Evolutionary conservation across 2,888 invertebrate genomes (phyloP), one percentile per base, ranked within the genome.

Genomic region (Abrostola tripartita): DNA sequence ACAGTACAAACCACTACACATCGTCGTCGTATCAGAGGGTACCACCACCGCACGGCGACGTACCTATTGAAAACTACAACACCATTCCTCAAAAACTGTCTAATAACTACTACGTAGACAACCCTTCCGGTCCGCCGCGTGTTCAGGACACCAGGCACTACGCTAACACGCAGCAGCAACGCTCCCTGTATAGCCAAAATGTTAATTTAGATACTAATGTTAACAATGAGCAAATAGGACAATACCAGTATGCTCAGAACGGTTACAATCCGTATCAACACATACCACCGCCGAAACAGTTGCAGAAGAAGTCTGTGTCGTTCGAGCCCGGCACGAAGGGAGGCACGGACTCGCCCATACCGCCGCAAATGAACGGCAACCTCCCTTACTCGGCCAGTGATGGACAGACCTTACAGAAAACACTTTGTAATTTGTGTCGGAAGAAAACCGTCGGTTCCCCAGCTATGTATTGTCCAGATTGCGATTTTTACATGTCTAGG

Each of bases 401-500:
- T 35, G 77, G 75, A 40, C 88, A 87, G 58, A 51, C 81, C 24
- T 92, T 84, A 44, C 90, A 96, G 79, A 96, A 96, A 65, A 95
- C 96, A 9, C 96, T 96, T 65, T 98, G 98, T 88, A 97, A 97
- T 90, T 95, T 99, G 79, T 99, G 98, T 90, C 95, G 98, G 64
- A 98, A 98, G 88, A 97, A 98, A 85, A 96, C 96, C 71, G 97
- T 98, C 14, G 95, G 95, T 54, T 96, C 97, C 12, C 97, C 98
- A 11, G 96, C 97, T 41, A 95, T 97, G 79, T 98, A 98, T 87
- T 99, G 98, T 90, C 95, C 96, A 55, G 98, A 98, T 91, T 98
- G 98, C 92, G 98, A 98, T 87, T 98, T 97, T 92, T 99, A 98
- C 86, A 97, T 99, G 97, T 97, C 98, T 71, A 95, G 97, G 84